Percentiles rank a stretch among this genome's conserved stretches.
phyloP scores from a whole-genome alignment of 2,797 vertebrate genomes.

The Eidolon dupreanum region DNA sequence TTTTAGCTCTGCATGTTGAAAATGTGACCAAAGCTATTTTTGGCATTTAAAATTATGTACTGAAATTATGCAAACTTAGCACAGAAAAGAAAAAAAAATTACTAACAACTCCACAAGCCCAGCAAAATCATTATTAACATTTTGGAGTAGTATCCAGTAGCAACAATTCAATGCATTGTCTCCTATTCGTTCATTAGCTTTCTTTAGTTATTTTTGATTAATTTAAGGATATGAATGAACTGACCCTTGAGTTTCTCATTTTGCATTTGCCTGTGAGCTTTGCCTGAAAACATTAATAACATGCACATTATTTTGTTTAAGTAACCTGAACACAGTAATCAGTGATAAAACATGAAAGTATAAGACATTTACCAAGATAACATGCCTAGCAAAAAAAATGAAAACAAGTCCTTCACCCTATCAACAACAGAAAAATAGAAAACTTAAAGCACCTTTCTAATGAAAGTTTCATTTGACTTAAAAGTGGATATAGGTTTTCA shows the following conservation, averaged over 20 bases:
- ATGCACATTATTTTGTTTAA: neutral
- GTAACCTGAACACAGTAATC: neutral
- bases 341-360: conserved; percentile 25
- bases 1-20: neutral
- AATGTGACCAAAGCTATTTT: neutral
- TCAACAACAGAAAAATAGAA: neutral
- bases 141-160: neutral
- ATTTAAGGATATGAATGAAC: conserved; percentile 19
- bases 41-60: conserved; percentile 30
- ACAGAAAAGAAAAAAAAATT: neutral
- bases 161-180: neutral
- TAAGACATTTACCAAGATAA: conserved; percentile 6
- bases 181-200: neutral
- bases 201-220: conserved; percentile 22
- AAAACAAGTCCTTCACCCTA: neutral
- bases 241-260: neutral
- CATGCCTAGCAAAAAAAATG: neutral
- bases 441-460: neutral
- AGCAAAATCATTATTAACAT: neutral
- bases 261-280: neutral
- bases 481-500: neutral
- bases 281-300: neutral
- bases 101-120: neutral
- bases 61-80: conserved; percentile 13
- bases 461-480: neutral